Evolutionary conservation across 2,888 invertebrate genomes (phyloP), one percentile per base, ranked within the genome.

Genomic region (Julus scanicus): DNA sequence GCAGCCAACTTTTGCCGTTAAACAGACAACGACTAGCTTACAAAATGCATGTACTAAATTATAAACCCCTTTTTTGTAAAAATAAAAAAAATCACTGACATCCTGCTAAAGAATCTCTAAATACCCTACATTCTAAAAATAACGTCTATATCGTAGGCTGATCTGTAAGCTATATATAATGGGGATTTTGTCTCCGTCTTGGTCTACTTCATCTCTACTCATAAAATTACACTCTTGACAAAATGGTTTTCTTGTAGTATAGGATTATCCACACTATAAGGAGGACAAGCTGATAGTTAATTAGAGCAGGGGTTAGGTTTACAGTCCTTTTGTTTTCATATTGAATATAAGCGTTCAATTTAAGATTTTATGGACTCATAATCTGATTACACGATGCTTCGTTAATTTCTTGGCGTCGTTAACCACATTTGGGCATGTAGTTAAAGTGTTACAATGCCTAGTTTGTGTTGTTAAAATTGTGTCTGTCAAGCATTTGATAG

Each of bases 31-130:
- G 63, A 63, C 63, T n/a, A 5, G n/a, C 63, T n/a, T n/a, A 63
- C n/a, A 63, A 17, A 15, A n/a, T 63, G 20, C n/a, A 6, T 63
- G 17, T n/a, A n/a, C 17, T 63, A 63, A 63, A 63, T 63, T n/a
- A 63, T 63, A n/a, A 63, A n/a, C 63, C n/a, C 63, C n/a, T n/a
- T 63, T 63, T 63, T 63, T 53, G 29, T 29, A 48, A 44, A 44
- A 44, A 44, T 8, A 44, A 44, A 44, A 3, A 44, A 44, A 63
- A 63, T 63, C 29, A 1, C 63, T 63, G 63, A 63, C 63, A 63
- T 63, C n/a, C n/a, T 63, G 4, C 63, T 11, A 13, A 4, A 53
- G 53, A 44, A 8, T 8, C 44, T 44, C 44, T 8, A 44, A 44
- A 44, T 44, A 53, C 53, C 17, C 53, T 17, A 53, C 53, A 53